Conservation (phyloP, 2,888 invertebrate genomes). For the Plebejus argus region DNA sequence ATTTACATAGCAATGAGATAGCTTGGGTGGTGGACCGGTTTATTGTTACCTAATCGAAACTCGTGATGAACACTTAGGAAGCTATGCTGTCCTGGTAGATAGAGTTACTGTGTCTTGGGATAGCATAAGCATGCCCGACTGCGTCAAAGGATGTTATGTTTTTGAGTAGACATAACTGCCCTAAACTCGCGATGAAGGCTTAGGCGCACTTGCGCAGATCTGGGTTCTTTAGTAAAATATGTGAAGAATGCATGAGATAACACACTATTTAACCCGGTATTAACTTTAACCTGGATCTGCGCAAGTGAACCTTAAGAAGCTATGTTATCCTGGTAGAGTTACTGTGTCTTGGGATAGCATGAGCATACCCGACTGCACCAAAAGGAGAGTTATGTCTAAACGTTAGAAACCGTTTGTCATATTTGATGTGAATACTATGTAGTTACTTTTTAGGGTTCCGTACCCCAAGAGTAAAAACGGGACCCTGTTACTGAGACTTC, state of each 20-base stretch:
- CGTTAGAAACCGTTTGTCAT: too few species aligned
- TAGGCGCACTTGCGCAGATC: too few species aligned
- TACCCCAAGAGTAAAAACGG: too few species aligned
- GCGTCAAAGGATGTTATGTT: not conserved
- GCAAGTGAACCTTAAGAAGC: too few species aligned
- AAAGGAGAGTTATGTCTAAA: not conserved
- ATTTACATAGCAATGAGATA: conserved; percentile 46
- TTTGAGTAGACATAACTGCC: too few species aligned
- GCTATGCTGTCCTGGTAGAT: conserved; percentile 6
- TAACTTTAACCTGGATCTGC: too few species aligned
- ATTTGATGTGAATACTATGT: too few species aligned
- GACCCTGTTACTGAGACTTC: too few species aligned
- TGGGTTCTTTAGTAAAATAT: too few species aligned
- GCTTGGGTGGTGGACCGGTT: conserved; percentile 37
- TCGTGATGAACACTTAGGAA: not conserved
- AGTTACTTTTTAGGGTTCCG: too few species aligned
- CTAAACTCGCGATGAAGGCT: not conserved
- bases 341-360: not conserved
- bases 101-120: not conserved
- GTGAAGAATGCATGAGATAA: too few species aligned
- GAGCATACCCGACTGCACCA: not conserved
- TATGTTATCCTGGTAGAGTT: not conserved
- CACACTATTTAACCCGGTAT: too few species aligned
- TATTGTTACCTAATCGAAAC: conserved; percentile 16
- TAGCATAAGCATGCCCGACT: not conserved